Evolutionary conservation across 2,888 invertebrate genomes (phyloP), one percentile per base, ranked within the genome.

Genomic region (Oligia latruncula): DNA sequence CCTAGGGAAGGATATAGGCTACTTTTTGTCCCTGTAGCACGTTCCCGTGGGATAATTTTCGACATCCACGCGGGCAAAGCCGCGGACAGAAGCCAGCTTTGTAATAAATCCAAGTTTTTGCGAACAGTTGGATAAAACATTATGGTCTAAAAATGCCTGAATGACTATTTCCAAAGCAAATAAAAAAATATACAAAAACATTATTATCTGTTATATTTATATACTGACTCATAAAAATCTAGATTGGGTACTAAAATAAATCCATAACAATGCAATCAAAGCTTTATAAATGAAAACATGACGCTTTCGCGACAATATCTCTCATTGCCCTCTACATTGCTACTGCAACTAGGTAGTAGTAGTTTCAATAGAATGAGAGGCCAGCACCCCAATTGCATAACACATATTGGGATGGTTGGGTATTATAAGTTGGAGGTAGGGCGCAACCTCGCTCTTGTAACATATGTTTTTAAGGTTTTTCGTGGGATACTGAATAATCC

Each of bases 311-410:
- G 49, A 40, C 15, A 79, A 74, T 72, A 73, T 83, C 71, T 77
- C 23, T 77, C 72, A 86, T 79, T 81, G 78, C 77, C 83, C 74
- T 80, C 76, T 17, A 46, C 46, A 68, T 23, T 43, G 46, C 67
- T 29, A 66, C 17, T 43, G 20, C n/a, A 20, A 52, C 43, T 52
- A 60, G 52, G 35, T 58, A 40, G n/a, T n/a, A n/a, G n/a, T n/a
- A 23, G 4, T 9, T 71, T 35, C 55, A 71, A 40, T n/a, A 23
- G 15, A 55, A 23, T 17, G 2, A 55, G 55, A 55, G 23, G 23
- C 23, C 17, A 71, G 11, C 58, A 60, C 23, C 23, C 9, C 9
- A 23, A 58, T 58, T 9, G 8, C 9, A 8, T 9, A 58, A 58
- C 23, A n/a, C n/a, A n/a, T n/a, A n/a, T n/a, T n/a, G n/a, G n/a